phyloP scores from a whole-genome alignment of 2,888 invertebrate genomes.

The Chymomyza amoena region DNA sequence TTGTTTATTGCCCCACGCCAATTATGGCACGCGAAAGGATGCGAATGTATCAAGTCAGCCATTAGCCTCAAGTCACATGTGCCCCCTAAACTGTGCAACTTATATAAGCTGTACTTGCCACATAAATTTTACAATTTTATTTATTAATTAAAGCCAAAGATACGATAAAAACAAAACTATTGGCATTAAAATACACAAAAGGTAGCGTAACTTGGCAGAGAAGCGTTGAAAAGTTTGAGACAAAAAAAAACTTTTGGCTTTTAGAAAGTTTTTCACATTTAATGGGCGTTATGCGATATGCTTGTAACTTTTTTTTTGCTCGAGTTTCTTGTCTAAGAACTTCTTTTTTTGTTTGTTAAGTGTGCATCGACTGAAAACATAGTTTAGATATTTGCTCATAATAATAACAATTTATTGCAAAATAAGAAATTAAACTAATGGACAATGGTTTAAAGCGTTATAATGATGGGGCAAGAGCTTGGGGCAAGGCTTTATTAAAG shows the following conservation, averaged over 20 bases:
- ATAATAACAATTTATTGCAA: background rate
- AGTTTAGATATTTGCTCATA: background rate
- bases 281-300: background rate
- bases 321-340: background rate
- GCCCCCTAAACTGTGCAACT: background rate
- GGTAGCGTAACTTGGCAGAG: background rate
- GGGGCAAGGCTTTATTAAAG: no score
- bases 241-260: background rate
- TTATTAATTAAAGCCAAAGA: background rate
- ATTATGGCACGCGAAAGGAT: background rate
- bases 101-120: background rate
- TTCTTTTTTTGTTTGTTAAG: no score
- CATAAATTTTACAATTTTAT: background rate
- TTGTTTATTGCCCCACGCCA: background rate
- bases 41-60: background rate
- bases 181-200: background rate
- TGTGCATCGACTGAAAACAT: background rate
- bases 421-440: background rate
- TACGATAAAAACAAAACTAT: background rate
- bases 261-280: background rate
- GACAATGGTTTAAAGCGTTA: no score
- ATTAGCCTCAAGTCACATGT: background rate
- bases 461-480: no score
- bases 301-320: background rate
- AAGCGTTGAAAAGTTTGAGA: background rate